Conservation (phyloP, 2,797 vertebrate species). For the Pseudochirops cupreus region DNA sequence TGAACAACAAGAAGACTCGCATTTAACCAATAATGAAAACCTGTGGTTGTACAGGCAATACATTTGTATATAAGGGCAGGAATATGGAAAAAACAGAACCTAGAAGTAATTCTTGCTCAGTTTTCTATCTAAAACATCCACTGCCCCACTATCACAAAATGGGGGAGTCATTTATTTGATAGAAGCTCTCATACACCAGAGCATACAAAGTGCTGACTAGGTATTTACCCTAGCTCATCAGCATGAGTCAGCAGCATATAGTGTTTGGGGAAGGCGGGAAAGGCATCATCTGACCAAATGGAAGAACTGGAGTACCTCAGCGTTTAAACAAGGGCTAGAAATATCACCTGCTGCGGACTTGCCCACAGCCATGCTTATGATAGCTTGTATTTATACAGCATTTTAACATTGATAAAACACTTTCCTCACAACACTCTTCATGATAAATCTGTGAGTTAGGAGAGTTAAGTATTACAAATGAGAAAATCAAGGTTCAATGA, state of each 20-base stretch:
- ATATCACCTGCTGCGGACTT: background rate
- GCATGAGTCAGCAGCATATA: background rate
- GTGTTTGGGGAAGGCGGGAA: background rate
- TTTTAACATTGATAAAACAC: background rate
- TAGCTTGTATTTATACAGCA: background rate
- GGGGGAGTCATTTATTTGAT: background rate
- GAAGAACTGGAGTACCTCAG: background rate
- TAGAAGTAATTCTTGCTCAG: background rate
- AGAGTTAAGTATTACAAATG: background rate
- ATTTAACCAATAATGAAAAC: background rate
- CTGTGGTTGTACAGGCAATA: background rate
- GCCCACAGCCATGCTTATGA: background rate
- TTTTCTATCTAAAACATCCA: background rate
- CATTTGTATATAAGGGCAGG: background rate
- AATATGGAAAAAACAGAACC: background rate
- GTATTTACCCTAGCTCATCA: background rate
- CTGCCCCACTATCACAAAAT: background rate
- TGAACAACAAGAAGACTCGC: background rate
- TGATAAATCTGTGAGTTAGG: background rate
- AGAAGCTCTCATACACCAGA: background rate
- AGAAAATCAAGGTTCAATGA: background rate
- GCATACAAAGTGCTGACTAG: background rate
- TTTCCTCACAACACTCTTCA: background rate
- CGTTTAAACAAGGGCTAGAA: background rate
- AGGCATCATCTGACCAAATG: conserved; percentile 9